Evolutionary conservation across 2,797 vertebrate species (phyloP).

Genomic region (Hypotaenidia philippensis): DNA sequence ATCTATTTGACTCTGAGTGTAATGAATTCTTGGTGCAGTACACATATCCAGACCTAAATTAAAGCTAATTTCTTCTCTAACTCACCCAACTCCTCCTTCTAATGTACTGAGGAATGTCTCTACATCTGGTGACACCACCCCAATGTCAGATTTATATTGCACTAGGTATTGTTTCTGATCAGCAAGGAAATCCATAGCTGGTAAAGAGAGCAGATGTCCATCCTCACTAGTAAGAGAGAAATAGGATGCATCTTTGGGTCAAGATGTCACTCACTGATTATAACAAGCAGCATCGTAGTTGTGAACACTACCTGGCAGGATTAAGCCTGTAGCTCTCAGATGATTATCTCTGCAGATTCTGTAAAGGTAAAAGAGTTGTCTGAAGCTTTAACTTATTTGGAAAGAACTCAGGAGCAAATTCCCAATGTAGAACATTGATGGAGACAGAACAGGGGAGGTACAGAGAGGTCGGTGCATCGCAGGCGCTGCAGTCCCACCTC

Average conservation of each 20-base stretch:
- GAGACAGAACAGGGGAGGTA: not conserved
- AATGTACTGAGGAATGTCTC: not conserved
- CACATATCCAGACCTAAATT: not conserved
- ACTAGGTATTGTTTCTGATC: not conserved
- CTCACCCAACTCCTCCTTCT: not conserved
- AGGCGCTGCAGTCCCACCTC: not conserved
- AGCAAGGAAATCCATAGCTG: not conserved
- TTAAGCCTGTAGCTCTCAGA: not conserved
- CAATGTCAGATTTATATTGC: not conserved
- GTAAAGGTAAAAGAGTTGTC: not conserved
- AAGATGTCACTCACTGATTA: not conserved
- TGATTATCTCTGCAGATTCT: not conserved
- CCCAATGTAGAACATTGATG: rapidly evolving
- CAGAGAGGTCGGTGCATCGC: rapidly evolving
- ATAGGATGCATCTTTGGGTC: not conserved
- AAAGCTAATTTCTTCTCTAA: not conserved
- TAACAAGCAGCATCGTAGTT: not conserved
- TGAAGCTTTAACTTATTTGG: not conserved
- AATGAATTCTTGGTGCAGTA: not conserved
- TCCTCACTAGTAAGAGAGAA: not conserved
- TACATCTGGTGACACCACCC: not conserved
- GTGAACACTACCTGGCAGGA: not conserved
- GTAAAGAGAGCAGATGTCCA: not conserved
- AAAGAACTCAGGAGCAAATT: not conserved
- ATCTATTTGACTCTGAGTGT: not conserved